Evolutionary conservation across 1,140 invertebrate species (phyloP), one percentile per base, ranked within the genome.

Genomic region (Yoshiicerus persimilis): DNA sequence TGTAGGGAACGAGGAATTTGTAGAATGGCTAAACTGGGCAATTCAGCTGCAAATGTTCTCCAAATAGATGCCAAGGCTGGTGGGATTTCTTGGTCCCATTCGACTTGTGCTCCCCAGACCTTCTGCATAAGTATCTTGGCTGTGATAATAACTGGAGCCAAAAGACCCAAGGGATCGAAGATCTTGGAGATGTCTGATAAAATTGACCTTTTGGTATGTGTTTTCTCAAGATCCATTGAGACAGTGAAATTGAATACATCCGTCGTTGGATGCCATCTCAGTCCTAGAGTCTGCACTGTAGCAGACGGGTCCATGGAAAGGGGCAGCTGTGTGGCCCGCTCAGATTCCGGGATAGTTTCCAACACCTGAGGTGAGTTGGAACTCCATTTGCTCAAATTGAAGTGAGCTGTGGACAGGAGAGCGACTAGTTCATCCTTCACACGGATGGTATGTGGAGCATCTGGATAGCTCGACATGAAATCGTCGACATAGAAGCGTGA

Each of bases 61-160:
- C 39, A 41, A 41, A 41, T n/a, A n/a, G n/a, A 23, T 9, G 5
- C 70, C 70, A 77, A 30, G 8, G 5, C 34, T 77, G 4, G 8
- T 9, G 34, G 34, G 5, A 13, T 4, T 77, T 36, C 13, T 77
- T 86, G 23, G 34, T 86, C 47, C 84, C 84, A 86, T 9, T 23
- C 38, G 23, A 25, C 36, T 13, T 62, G 6, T 3, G 23, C 8
- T 27, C 4, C 8, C 39, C 84, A 62, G 10, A 93, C 47, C 25
- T 88, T 20, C 90, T 92, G 91, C 34, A 92, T 88, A 16, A 92
- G 84, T 16, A 91, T 88, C 80, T 93, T 93, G 0, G 90, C 89
- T 34, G 83, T 80, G 2, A 92, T 87, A 1, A 91, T 89, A 2
- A 89, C 83, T 10, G 90, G 91, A 8, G 88, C 64, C 16, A 88